These are phyloP conservation scores for Hozukius guyotensis DNA, from an alignment of 2,797 vertebrate genomes.

Conservation along the genomic window DNA sequence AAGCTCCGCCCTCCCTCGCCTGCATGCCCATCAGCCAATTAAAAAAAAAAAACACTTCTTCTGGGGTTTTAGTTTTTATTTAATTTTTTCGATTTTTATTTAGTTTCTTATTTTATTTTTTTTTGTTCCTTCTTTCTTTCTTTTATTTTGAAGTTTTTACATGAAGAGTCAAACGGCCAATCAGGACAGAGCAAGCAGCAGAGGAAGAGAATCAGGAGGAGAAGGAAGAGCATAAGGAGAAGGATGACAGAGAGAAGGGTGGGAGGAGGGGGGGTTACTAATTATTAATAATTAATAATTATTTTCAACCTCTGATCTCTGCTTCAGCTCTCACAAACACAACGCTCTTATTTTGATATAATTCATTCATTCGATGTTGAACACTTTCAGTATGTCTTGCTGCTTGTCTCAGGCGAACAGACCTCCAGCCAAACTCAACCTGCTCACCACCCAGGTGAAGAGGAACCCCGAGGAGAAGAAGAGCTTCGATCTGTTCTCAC, in stretches of 20 bases:
- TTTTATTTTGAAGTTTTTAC: conserved; percentile 67
- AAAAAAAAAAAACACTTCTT: neutral
- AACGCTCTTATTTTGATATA: neutral
- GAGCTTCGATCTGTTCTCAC: conserved; percentile 97
- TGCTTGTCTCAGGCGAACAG: conserved; percentile 85
- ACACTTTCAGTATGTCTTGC: neutral
- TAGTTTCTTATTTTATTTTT: conserved; percentile 24
- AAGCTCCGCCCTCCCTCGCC: conserved; percentile 27
- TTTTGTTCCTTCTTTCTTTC: conserved; percentile 35
- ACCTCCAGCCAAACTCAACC: conserved; percentile 95
- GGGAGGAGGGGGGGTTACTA: conserved; percentile 21
- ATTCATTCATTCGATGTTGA: neutral
- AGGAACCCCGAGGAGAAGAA: conserved; percentile 95
- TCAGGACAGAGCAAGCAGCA: conserved; percentile 60
- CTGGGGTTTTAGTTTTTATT: neutral
- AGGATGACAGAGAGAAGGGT: conserved; percentile 64
- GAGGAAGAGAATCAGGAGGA: conserved; percentile 54
- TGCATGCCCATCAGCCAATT: conserved; percentile 38
- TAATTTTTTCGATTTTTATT: conserved; percentile 1
- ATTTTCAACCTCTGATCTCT: neutral
- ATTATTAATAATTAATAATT: neutral
- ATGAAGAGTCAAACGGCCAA: conserved; percentile 62
- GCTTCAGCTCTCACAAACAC: neutral
- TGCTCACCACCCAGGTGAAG: conserved; percentile 98
- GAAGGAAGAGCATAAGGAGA: conserved; percentile 66